phyloP scores from a whole-genome alignment of 2,113 vertebrate species.

The Columba livia region DNA sequence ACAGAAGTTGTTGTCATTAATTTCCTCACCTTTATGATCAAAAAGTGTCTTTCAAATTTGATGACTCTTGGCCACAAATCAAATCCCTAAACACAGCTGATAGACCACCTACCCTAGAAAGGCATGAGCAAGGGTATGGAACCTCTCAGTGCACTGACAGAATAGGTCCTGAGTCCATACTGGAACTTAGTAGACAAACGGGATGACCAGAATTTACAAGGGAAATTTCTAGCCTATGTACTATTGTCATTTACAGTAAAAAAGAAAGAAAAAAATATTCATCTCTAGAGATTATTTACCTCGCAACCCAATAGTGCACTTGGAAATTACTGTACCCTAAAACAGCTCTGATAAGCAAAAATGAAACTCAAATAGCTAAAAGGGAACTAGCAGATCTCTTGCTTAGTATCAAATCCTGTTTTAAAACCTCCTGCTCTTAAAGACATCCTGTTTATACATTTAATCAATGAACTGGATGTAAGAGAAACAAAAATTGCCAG shows the following conservation, averaged over 20 bases:
- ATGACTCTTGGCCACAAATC: background rate
- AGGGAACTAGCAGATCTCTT: conserved; percentile 73
- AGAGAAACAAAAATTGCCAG: background rate
- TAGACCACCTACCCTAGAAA: background rate
- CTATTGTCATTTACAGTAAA: conserved; percentile 68
- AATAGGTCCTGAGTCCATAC: background rate
- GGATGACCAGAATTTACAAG: conserved; percentile 50
- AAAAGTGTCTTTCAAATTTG: background rate
- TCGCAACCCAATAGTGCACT: background rate
- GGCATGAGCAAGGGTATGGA: background rate
- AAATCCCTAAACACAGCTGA: background rate
- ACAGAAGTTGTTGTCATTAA: background rate
- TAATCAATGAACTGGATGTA: conserved; percentile 51
- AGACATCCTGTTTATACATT: conserved; percentile 75
- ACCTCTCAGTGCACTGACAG: background rate
- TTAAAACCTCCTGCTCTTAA: conserved; percentile 74
- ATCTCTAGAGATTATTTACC: conserved; percentile 70
- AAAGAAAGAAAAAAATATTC: conserved; percentile 60
- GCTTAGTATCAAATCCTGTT: conserved; percentile 78
- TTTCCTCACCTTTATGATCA: background rate
- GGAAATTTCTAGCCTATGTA: conserved; percentile 66
- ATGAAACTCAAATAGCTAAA: conserved; percentile 75
- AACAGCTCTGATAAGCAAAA: conserved; percentile 63
- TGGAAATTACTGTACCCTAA: conserved; percentile 70
- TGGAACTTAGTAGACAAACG: conserved; percentile 36